Percentiles rank a stretch among this genome's conserved stretches.
Conservation (phyloP, 37 sponge, comb jelly and placozoan species). For the Crambe crambe region DNA sequence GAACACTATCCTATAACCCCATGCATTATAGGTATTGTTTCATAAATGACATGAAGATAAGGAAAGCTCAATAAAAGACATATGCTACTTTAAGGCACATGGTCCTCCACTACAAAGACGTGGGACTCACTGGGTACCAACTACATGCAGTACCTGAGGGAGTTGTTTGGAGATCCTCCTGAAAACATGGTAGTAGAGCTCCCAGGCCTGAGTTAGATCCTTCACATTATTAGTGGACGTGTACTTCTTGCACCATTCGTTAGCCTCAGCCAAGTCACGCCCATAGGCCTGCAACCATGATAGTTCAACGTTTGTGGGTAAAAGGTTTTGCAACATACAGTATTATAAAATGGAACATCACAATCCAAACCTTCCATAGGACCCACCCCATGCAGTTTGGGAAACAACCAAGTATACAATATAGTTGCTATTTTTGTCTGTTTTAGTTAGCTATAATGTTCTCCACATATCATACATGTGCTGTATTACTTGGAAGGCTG, state of each 20-base stretch:
- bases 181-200: conserved; percentile 96
- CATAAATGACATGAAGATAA: neutral
- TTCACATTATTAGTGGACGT: conserved; percentile 65
- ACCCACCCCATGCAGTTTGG: too few relatives aligned
- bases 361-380: neutral
- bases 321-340: too few relatives aligned
- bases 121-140: too few relatives aligned
- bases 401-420: too few relatives aligned
- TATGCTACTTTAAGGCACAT: neutral
- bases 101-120: too few relatives aligned
- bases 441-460: neutral
- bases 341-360: neutral
- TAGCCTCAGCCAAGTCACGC: conserved; percentile 93
- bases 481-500: too few relatives aligned
- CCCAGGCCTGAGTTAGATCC: conserved; percentile 97
- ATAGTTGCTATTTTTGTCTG: too few relatives aligned
- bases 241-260: conserved; percentile 96
- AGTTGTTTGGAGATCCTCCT: conserved; percentile 93
- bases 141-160: conserved; percentile 79
- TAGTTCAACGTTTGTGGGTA: neutral
- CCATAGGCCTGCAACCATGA: conserved; percentile 81
- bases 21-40: neutral
- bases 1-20: neutral
- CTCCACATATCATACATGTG: neutral
- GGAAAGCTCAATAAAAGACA: neutral